These are phyloP conservation scores for Clarias gariepinus DNA, from an alignment of 2,113 vertebrate species.

Conservation along the genomic window DNA sequence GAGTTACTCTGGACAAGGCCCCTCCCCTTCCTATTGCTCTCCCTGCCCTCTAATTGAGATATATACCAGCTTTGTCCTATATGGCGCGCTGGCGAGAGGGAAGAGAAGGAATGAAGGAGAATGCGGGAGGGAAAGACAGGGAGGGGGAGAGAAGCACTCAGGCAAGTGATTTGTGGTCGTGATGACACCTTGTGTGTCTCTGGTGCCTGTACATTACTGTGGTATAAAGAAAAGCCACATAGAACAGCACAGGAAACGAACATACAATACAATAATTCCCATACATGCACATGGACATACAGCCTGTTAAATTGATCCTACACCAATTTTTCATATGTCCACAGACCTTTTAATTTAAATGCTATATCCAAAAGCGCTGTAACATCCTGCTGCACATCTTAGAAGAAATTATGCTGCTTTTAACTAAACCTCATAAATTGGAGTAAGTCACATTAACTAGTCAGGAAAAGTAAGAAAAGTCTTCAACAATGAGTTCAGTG, in stretches of 20 bases:
- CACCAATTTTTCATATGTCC: background rate
- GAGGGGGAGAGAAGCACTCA: constrained; percentile 38
- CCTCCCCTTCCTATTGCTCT: constrained; percentile 36
- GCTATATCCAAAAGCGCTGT: background rate
- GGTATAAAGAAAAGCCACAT: constrained; percentile 46
- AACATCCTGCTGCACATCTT: background rate
- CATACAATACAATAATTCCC: background rate
- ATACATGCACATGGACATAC: background rate
- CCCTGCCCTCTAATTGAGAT: constrained; percentile 56
- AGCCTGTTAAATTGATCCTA: background rate
- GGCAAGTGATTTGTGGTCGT: constrained; percentile 65
- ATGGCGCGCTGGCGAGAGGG: constrained; percentile 47
- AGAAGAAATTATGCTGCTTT: background rate
- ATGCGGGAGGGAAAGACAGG: constrained; percentile 21
- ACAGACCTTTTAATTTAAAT: background rate
- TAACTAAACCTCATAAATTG: background rate
- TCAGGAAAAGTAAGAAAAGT: background rate
- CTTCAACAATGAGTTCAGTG: background rate
- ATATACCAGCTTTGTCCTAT: constrained; percentile 55
- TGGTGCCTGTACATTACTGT: constrained; percentile 59
- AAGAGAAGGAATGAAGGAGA: background rate
- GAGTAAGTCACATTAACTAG: background rate
- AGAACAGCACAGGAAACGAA: constrained; percentile 14
- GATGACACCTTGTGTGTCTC: constrained; percentile 66
- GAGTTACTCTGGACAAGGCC: constrained; percentile 36